A percentile compares a stretch with the other conserved stretches of the same genome.
Evolutionary conservation across 2,113 vertebrate genomes (phyloP).

Genomic region (Oplegnathus fasciatus): DNA sequence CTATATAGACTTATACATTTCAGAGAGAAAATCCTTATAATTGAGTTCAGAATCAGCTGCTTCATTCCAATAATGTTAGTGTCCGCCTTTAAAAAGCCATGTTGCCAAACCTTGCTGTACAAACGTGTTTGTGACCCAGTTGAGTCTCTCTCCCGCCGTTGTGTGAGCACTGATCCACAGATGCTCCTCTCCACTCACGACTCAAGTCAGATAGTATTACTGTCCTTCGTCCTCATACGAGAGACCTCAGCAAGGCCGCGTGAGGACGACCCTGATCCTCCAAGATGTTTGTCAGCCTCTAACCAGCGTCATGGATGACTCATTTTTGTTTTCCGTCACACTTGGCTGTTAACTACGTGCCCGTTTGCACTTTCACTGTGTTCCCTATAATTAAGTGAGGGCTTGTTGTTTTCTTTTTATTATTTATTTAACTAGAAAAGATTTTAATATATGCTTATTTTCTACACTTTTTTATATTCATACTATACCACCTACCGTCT

Average conservation of each 20-base stretch:
- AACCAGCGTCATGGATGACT: constrained; percentile 62
- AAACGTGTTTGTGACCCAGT: constrained; percentile 70
- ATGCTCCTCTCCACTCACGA: constrained; percentile 75
- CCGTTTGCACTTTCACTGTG: constrained; percentile 32
- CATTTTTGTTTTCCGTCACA: constrained; percentile 57
- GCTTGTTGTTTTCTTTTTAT: constrained; percentile 3
- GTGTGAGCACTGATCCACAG: constrained; percentile 73
- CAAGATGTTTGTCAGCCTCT: constrained; percentile 61
- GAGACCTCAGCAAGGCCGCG: constrained; percentile 50
- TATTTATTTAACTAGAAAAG: neutral
- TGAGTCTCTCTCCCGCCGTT: constrained; percentile 66
- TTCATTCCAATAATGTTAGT: neutral
- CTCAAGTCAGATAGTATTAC: constrained; percentile 75
- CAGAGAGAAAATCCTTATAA: neutral
- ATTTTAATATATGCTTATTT: neutral
- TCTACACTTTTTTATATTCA: constrained; percentile 6
- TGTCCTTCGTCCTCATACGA: constrained; percentile 43
- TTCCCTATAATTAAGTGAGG: neutral
- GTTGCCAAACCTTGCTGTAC: constrained; percentile 28
- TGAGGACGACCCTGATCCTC: constrained; percentile 59
- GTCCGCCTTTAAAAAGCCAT: neutral
- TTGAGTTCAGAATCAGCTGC: neutral
- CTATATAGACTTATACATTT: neutral
- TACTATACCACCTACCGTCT: neutral
- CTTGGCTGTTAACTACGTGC: constrained; percentile 24